Conservation (phyloP, 2,113 vertebrate species). For the Spermophilus dauricus region DNA sequence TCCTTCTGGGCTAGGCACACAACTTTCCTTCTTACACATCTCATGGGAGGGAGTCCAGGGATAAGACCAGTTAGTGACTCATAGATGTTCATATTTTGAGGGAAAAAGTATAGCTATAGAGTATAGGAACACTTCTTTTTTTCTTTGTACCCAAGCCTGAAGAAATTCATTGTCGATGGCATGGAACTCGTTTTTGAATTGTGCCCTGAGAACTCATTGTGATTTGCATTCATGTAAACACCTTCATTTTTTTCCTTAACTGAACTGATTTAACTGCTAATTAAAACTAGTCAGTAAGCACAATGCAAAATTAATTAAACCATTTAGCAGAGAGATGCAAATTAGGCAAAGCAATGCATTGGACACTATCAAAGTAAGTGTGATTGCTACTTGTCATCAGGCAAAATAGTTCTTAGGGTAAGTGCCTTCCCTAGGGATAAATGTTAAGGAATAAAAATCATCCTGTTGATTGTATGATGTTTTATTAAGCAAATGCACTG, state of each 20-base stretch:
- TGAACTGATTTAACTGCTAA: conserved; percentile 91
- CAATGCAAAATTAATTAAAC: conserved; percentile 91
- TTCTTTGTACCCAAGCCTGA: conserved; percentile 77
- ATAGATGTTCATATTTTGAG: conserved; percentile 70
- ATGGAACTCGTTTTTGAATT: conserved; percentile 85
- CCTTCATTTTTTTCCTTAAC: conserved; percentile 89
- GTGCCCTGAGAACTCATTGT: conserved; percentile 82
- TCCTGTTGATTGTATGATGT: conserved; percentile 81
- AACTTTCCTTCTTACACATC: neutral
- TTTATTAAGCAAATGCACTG: conserved; percentile 81
- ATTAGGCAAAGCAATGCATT: conserved; percentile 85
- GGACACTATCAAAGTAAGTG: conserved; percentile 86
- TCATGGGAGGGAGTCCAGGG: neutral
- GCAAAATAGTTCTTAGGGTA: conserved; percentile 81
- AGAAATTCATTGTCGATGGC: conserved; percentile 85
- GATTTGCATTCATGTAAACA: conserved; percentile 90
- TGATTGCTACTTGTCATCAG: conserved; percentile 83
- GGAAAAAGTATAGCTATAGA: neutral
- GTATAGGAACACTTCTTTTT: neutral
- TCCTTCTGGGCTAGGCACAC: neutral
- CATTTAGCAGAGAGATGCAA: conserved; percentile 88
- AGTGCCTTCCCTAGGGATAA: conserved; percentile 79
- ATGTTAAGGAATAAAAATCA: conserved; percentile 74
- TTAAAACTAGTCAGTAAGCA: conserved; percentile 91
- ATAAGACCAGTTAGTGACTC: conserved; percentile 68